Percentiles rank a stretch among this genome's conserved stretches.
Evolutionary conservation across 2,888 invertebrate genomes (phyloP).

Genomic region (Sinohyriopsis cumingii): DNA sequence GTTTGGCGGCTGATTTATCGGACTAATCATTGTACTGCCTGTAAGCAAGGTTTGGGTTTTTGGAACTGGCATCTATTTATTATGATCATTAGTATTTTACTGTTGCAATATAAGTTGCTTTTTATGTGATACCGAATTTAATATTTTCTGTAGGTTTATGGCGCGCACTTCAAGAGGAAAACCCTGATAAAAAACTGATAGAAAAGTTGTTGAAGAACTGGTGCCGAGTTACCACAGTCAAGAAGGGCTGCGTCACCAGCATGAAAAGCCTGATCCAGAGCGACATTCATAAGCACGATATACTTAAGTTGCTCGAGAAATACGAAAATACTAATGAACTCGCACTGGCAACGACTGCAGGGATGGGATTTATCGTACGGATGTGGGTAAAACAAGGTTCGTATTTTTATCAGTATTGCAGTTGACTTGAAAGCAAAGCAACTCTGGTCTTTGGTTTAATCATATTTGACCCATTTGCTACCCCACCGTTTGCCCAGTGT

Average conservation of each 20-base stretch:
- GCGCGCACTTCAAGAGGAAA: conserved; percentile 69
- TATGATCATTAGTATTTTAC: neutral
- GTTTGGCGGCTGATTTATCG: too few species aligned
- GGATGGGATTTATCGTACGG: conserved; percentile 53
- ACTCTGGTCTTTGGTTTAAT: too few species aligned
- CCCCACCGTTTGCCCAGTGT: neutral
- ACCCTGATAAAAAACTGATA: conserved; percentile 62
- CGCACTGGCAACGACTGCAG: conserved; percentile 58
- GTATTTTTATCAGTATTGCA: neutral
- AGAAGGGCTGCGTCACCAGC: conserved; percentile 51
- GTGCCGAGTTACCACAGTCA: conserved; percentile 56
- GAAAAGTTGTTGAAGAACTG: conserved; percentile 72
- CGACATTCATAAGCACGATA: conserved; percentile 51
- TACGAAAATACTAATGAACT: conserved; percentile 61
- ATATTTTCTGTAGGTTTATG: conserved; percentile 68
- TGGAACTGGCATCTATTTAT: too few species aligned
- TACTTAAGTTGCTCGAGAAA: conserved; percentile 52
- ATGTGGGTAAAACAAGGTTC: conserved; percentile 58
- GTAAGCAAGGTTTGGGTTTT: too few species aligned
- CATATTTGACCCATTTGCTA: too few species aligned
- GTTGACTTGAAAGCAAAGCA: too few species aligned
- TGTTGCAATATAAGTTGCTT: neutral
- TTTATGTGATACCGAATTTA: neutral
- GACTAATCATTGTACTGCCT: too few species aligned
- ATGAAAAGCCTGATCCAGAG: conserved; percentile 48